Percentiles rank a stretch among this genome's conserved stretches.
These are phyloP conservation scores for Panthera leo DNA, from an alignment of 2,113 vertebrate genomes.

Conservation along the genomic window DNA sequence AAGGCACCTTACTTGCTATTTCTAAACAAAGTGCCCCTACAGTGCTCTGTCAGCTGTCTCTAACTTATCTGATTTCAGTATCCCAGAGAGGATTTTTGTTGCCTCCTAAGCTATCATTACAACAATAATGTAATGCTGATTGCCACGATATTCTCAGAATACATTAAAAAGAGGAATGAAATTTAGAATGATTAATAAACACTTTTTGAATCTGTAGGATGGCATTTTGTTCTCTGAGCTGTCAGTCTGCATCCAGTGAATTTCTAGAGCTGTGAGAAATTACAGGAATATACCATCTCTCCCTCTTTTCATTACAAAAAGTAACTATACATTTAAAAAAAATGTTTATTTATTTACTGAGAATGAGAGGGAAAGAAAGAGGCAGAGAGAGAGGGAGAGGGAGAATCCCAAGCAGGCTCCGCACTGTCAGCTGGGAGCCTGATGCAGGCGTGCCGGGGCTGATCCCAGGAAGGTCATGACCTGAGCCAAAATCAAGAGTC, in stretches of 20 bases:
- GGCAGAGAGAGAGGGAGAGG: too few species aligned
- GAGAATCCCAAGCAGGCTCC: too few species aligned
- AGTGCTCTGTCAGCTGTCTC: conserved; percentile 10
- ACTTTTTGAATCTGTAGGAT: conserved; percentile 30
- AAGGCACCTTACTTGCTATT: conserved; percentile 39
- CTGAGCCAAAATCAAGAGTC: too few species aligned
- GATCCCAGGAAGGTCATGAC: too few species aligned
- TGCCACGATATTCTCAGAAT: conserved; percentile 61
- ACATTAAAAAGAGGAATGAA: conserved; percentile 61
- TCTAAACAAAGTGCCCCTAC: conserved; percentile 40
- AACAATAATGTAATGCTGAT: conserved; percentile 61
- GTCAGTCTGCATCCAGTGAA: conserved; percentile 25
- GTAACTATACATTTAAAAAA: background rate
- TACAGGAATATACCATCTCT: background rate
- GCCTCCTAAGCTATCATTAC: conserved; percentile 48
- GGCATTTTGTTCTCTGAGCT: conserved; percentile 53
- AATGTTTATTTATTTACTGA: too few species aligned
- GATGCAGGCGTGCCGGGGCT: too few species aligned
- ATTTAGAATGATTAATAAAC: conserved; percentile 64
- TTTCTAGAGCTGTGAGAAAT: conserved; percentile 45
- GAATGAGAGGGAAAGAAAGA: too few species aligned
- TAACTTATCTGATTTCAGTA: conserved; percentile 55
- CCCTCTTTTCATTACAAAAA: conserved; percentile 6
- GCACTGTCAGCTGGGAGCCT: too few species aligned
- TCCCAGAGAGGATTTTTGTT: conserved; percentile 43